Conservation (phyloP, 1,140 invertebrate species). For the Atta cephalotes region DNA sequence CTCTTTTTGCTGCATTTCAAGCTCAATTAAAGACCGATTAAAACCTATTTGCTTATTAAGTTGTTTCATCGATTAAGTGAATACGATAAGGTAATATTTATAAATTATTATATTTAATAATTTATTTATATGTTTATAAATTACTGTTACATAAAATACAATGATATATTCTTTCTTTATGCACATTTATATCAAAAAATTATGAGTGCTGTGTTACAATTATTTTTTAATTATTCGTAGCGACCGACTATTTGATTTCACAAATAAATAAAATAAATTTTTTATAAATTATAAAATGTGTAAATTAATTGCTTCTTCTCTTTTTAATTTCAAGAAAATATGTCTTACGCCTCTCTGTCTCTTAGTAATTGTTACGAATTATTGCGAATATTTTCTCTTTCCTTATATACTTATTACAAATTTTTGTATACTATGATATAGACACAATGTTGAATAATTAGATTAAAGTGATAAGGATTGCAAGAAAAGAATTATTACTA, state of each 20-base stretch:
- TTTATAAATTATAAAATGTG: background rate
- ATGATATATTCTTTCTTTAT: background rate
- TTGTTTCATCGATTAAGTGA: background rate
- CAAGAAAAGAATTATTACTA: background rate
- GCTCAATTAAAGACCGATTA: background rate
- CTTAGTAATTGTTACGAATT: background rate
- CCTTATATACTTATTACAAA: background rate
- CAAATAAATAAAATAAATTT: constrained; percentile 15
- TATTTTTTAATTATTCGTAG: background rate
- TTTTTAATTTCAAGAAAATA: constrained; percentile 5
- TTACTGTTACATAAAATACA: background rate
- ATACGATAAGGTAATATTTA: background rate
- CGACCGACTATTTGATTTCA: no score
- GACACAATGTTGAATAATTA: constrained; percentile 3
- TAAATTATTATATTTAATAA: background rate
- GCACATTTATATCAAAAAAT: background rate
- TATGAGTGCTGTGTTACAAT: background rate
- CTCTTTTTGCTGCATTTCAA: background rate
- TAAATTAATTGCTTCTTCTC: background rate
- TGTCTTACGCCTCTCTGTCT: background rate
- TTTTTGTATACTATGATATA: background rate
- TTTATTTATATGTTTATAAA: background rate
- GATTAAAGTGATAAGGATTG: background rate
- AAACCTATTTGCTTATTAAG: background rate
- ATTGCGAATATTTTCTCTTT: background rate